phyloP scores from a whole-genome alignment of 2,888 invertebrate species.

The Corbicula japonica region DNA sequence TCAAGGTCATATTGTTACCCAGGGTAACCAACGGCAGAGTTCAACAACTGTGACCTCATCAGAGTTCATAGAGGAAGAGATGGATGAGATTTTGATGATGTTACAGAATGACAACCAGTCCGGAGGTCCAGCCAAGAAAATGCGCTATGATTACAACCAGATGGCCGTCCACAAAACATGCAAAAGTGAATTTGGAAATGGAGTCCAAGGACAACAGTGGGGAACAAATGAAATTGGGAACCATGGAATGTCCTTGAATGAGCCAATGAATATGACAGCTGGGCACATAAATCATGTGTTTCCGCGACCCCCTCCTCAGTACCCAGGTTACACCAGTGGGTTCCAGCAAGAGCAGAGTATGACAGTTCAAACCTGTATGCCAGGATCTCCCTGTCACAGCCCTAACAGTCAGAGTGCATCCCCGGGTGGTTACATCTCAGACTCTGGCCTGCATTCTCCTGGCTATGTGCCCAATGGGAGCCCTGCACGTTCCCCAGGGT shows the following conservation, averaged over 20 bases:
- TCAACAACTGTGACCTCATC: slow-evolving; percentile 35
- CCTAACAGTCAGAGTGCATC: slow-evolving; percentile 55
- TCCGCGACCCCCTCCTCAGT: slow-evolving; percentile 59
- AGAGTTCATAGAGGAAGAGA: slow-evolving; percentile 71
- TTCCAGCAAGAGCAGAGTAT: slow-evolving; percentile 24
- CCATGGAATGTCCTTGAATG: slow-evolving; percentile 34
- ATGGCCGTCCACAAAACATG: slow-evolving; percentile 33
- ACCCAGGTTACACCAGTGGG: slow-evolving; percentile 50
- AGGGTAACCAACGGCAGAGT: slow-evolving; percentile 16
- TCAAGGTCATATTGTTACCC: slow-evolving; percentile 24
- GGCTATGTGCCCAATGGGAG: slow-evolving; percentile 58
- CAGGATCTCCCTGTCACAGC: slow-evolving; percentile 53
- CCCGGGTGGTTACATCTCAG: slow-evolving; percentile 61
- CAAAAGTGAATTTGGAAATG: slow-evolving; percentile 43
- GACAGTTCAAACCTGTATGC: slow-evolving; percentile 27
- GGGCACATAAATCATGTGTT: slow-evolving; percentile 47
- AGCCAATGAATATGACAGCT: slow-evolving; percentile 63
- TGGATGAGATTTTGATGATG: slow-evolving; percentile 74
- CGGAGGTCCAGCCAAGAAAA: slow-evolving; percentile 49
- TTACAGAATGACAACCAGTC: slow-evolving; percentile 64
- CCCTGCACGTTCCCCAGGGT: slow-evolving; percentile 56
- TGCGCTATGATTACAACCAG: slow-evolving; percentile 53
- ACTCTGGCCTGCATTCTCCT: slow-evolving; percentile 56
- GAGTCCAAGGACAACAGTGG: slow-evolving; percentile 31
- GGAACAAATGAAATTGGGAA: slow-evolving; percentile 23